These are phyloP conservation scores for Chlorops oryzae DNA, from an alignment of 1,140 invertebrate genomes.

Conservation along the genomic window DNA sequence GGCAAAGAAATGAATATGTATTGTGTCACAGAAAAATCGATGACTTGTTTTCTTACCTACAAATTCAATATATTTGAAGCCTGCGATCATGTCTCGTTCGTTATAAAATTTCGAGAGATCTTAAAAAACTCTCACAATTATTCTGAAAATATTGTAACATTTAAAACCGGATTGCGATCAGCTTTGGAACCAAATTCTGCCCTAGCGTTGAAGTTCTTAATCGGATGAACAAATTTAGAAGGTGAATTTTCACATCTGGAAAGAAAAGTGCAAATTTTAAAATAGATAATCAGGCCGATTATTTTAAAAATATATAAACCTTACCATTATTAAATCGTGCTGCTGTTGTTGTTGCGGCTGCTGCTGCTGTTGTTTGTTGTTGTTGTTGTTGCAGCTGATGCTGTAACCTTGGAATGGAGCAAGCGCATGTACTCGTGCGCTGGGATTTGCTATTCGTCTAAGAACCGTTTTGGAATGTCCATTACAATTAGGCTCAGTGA, in stretches of 20 bases:
- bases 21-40: too few species aligned
- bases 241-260: too few species aligned
- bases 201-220: conserved; percentile 42
- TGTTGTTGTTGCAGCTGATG: too few species aligned
- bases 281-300: too few species aligned
- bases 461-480: conserved; percentile 67
- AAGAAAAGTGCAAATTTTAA: too few species aligned
- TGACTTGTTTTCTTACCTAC: too few species aligned
- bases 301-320: too few species aligned
- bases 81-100: conserved; percentile 42
- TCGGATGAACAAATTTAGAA: conserved; percentile 33
- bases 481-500: conserved; percentile 81
- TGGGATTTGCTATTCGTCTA: conserved; percentile 62
- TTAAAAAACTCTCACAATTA: conserved; percentile 29
- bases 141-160: conserved; percentile 38
- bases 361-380: too few species aligned
- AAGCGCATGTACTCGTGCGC: conserved; percentile 86
- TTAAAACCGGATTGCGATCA: conserved; percentile 42
- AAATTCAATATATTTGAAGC: conserved; percentile 10
- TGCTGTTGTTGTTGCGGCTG: too few species aligned
- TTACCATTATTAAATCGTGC: too few species aligned
- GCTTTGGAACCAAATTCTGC: conserved; percentile 40
- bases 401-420: conserved; percentile 90
- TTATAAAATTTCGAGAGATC: conserved; percentile 32
- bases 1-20: too few species aligned